Evolutionary conservation across 2,797 vertebrate genomes (phyloP), one percentile per base, ranked within the genome.

Genomic region (Gephyroberyx darwinii): DNA sequence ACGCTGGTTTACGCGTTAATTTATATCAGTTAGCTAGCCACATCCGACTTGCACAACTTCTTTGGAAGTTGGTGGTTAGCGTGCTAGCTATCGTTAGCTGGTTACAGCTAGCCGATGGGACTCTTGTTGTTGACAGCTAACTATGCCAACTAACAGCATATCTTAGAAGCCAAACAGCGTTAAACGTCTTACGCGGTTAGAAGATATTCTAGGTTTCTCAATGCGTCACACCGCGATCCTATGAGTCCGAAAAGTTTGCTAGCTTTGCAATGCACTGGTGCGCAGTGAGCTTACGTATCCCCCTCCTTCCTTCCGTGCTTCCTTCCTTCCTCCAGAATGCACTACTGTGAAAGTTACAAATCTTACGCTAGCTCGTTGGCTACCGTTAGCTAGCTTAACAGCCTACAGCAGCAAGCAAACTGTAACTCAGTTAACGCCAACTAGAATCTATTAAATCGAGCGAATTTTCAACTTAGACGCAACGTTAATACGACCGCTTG

Each of bases 251-350:
- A 71, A 65, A 68, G 45, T 69, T 8, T 26, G 72, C 51, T 67
- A 71, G 71, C 69, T 84, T 82, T 78, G 59, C 71, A 68, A 5
- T 55, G 69, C 61, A 74, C 57, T 64, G 37, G 64, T 70, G 65
- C 78, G 85, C 70, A 84, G 79, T 65, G 68, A 56, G 67, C 78
- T 70, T 53, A 69, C 82, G 80, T 69, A 63, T 80, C 75, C n/a
- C 64, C 75, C 84, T 81, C 84, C 77, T 86, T 84, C 86, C 86
- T 84, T 3, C 26, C 26, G 26, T 26, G 26, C 26, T 65, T 79
- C 69, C 70, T 85, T 82, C 87, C 89, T 90, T 86, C 91, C 90
- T 90, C 64, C 74, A 39, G 41, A 81, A 59, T 13, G 61, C 43
- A 71, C 75, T 68, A 48, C 68, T 55, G 67, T 6, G 56, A 57